Percentiles rank a stretch among this genome's conserved stretches.
These are phyloP conservation scores for Mormyrus proboscirostris DNA, from an alignment of 2,797 vertebrate genomes.

Conservation along the genomic window DNA sequence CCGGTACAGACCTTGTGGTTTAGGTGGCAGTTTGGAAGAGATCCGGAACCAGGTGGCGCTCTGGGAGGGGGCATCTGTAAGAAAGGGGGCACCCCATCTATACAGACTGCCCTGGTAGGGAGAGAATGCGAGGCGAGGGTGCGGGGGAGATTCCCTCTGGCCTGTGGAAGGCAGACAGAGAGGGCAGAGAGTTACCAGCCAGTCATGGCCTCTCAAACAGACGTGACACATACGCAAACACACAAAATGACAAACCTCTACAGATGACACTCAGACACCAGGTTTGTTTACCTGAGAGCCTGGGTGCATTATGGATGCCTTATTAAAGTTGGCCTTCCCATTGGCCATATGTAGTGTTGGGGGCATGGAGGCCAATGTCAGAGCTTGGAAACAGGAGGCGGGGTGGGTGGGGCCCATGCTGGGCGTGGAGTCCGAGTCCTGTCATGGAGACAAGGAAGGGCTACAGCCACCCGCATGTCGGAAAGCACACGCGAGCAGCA, in stretches of 20 bases:
- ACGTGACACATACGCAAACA: not conserved
- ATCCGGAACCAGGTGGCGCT: constrained; percentile 55
- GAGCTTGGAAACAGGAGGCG: constrained; percentile 71
- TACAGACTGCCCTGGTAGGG: constrained; percentile 73
- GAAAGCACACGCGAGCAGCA: not conserved
- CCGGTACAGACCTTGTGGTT: constrained; percentile 64
- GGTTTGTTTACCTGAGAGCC: constrained; percentile 73
- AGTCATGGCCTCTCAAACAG: not conserved
- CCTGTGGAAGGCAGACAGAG: constrained; percentile 41
- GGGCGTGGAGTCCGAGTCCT: constrained; percentile 90
- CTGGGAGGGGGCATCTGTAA: constrained; percentile 61
- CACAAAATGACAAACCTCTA: not conserved
- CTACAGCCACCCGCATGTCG: not conserved
- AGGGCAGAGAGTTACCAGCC: not conserved
- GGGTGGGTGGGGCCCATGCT: constrained; percentile 68
- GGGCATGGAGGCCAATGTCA: constrained; percentile 68
- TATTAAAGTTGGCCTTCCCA: constrained; percentile 65
- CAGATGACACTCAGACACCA: not conserved
- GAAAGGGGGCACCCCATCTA: constrained; percentile 60
- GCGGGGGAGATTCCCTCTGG: constrained; percentile 56
- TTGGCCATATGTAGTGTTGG: constrained; percentile 68
- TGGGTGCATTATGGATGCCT: constrained; percentile 70
- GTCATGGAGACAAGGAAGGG: constrained; percentile 37
- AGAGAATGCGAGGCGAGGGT: constrained; percentile 61
- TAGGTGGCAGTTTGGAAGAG: constrained; percentile 60